Evolutionary conservation across 30 jellyfish, hydroid and myxozoan genomes (phyloP), one percentile per base, ranked within the genome.

Genomic region (Pseudorhiza aurosa): DNA sequence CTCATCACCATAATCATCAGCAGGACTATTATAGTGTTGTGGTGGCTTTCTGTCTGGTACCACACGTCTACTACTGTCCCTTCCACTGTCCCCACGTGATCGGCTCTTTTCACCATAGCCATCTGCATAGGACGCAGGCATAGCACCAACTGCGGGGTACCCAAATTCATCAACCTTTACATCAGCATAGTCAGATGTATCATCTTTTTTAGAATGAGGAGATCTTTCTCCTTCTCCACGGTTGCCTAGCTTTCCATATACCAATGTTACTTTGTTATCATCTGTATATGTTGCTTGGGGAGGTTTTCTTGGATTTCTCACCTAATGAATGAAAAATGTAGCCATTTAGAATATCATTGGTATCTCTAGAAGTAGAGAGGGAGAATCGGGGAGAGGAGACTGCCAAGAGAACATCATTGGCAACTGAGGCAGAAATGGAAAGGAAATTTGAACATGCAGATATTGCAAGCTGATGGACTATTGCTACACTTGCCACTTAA

Each of bases 31-130:
- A 50, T 58, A 58, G 4, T 79, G 88, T 29, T 79, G 88, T 14
- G 88, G 88, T 0, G 88, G 71, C 28, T 72, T 74, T 37, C 80
- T 47, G n/a, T 74, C 87, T 74, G 75, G 75, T 11, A 65, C 77
- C 0, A 35, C 68, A 24, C 87, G 87, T 0, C 77, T 42, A 0
- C 80, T 76, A 36, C 87, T 74, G 29, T 43, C 82, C 12, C 68
- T 4, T 21, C 82, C 82, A 14, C 63, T 35, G 42, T 39, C 43
- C 10, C 72, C 68, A 24, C 74, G 55, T 8, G 69, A 47, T 1
- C 80, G 65, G 58, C 80, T 33, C 62, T 27, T 60, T n/a, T 51
- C 73, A 4, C 88, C 88, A 49, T 76, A 76, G 10, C 88, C 88
- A 39, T 76, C 88, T 1, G 88, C 59, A 59, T 76, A 76, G 18